phyloP scores from a whole-genome alignment of 2,888 invertebrate species.

The Ochropleura plecta region DNA sequence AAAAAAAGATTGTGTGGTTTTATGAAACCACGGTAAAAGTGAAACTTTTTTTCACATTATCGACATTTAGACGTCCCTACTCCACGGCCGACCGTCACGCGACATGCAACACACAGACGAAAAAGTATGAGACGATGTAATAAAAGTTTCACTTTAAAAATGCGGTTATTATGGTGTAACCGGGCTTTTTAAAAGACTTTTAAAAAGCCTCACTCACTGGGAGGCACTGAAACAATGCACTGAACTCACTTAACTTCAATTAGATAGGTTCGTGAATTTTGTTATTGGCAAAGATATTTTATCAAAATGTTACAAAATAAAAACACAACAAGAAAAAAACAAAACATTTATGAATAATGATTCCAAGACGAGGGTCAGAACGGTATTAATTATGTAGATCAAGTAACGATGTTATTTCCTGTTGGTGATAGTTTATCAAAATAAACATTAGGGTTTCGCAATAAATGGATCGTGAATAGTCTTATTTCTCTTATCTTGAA shows the following conservation, averaged over 20 bases:
- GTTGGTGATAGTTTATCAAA: constrained; percentile 24
- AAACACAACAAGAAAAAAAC: constrained; percentile 2
- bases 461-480: constrained; percentile 16
- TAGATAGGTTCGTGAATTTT: background rate
- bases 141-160: too few species aligned
- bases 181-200: too few species aligned
- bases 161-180: too few species aligned
- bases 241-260: background rate
- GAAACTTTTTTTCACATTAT: too few species aligned
- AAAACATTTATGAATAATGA: background rate
- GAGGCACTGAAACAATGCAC: background rate
- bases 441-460: constrained; percentile 11
- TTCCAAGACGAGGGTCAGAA: background rate
- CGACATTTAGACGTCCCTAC: too few species aligned
- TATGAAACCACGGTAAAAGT: too few species aligned
- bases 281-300: background rate
- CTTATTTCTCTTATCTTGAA: background rate
- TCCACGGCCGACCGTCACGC: too few species aligned
- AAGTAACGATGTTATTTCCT: constrained; percentile 34
- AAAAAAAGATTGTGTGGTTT: too few species aligned
- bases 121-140: too few species aligned
- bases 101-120: too few species aligned
- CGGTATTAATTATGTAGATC: background rate
- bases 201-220: background rate
- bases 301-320: background rate